These are phyloP conservation scores for Meles meles DNA, from an alignment of 2,113 vertebrate genomes.

Conservation along the genomic window DNA sequence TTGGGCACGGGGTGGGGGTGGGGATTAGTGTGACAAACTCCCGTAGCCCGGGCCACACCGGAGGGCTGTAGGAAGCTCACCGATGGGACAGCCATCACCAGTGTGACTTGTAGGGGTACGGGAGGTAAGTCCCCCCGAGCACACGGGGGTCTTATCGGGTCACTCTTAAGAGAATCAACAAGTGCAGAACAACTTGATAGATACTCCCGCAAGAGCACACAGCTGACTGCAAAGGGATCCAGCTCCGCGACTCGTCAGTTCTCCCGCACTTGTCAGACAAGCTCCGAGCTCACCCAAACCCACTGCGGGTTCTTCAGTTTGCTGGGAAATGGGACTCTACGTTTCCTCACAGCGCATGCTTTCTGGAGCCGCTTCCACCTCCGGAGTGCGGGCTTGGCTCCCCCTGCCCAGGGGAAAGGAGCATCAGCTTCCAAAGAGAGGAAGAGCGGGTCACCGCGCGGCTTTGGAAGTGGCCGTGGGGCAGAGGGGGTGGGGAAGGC, in stretches of 20 bases:
- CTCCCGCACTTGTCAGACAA: constrained; percentile 79
- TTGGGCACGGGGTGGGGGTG: neutral
- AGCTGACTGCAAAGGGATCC: constrained; percentile 78
- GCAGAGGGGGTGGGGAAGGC: constrained; percentile 74
- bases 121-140: neutral
- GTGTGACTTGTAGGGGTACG: neutral
- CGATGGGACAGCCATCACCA: neutral
- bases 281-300: constrained; percentile 74
- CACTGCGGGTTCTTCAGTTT: constrained; percentile 73
- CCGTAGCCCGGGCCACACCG: neutral
- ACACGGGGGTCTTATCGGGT: constrained; percentile 15
- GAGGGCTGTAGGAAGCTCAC: neutral
- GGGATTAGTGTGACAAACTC: neutral
- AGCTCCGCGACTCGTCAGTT: constrained; percentile 80
- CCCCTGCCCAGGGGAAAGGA: constrained; percentile 73
- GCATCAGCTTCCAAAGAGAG: constrained; percentile 77
- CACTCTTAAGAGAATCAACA: constrained; percentile 76
- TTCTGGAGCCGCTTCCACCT: constrained; percentile 79
- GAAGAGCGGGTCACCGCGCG: constrained; percentile 76
- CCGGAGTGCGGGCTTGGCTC: constrained; percentile 57
- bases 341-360: constrained; percentile 70
- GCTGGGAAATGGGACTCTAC: constrained; percentile 69
- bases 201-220: no score
- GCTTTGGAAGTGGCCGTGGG: constrained; percentile 74
- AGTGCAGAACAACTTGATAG: constrained; percentile 75